Conservation (phyloP, 1,140 invertebrate species). For the Orchesella cincta region DNA sequence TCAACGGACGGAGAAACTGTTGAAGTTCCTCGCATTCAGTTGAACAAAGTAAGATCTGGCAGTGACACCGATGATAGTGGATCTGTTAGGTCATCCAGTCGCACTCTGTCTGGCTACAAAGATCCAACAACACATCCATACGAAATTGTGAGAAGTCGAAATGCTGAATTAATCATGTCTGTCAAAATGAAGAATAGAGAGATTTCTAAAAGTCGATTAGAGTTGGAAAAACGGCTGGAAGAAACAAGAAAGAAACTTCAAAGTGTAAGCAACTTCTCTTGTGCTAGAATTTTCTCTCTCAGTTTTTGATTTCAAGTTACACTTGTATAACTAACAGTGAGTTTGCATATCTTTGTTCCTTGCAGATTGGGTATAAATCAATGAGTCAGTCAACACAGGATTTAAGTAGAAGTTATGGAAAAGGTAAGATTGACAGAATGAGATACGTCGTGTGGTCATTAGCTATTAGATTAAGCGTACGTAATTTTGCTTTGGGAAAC, state of each 20-base stretch:
- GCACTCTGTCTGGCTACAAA: conserved; percentile 27
- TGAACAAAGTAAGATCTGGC: conserved; percentile 33
- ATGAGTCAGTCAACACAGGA: conserved; percentile 51
- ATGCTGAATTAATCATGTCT: conserved; percentile 50
- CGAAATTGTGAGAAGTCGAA: conserved; percentile 47
- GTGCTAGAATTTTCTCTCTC: no score
- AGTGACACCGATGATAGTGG: conserved; percentile 50
- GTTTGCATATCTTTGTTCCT: conserved; percentile 14
- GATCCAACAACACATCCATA: conserved; percentile 41
- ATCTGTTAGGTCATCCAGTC: conserved; percentile 40
- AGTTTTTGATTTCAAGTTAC: no score
- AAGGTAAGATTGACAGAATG: conserved; percentile 42
- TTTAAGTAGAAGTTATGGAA: conserved; percentile 42
- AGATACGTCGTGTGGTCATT: no score
- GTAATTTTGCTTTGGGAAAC: conserved; percentile 14
- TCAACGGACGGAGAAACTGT: conserved; percentile 49
- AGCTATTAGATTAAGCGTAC: no score
- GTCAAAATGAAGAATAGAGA: conserved; percentile 61
- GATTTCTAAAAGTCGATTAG: conserved; percentile 73
- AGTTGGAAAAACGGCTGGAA: conserved; percentile 78
- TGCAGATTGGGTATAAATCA: conserved; percentile 51
- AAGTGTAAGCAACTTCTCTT: conserved; percentile 67
- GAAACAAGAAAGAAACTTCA: conserved; percentile 84
- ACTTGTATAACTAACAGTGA: no score
- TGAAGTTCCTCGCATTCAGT: conserved; percentile 19